phyloP scores from a whole-genome alignment of 2,888 invertebrate species.

The Metallyticus violacea region DNA sequence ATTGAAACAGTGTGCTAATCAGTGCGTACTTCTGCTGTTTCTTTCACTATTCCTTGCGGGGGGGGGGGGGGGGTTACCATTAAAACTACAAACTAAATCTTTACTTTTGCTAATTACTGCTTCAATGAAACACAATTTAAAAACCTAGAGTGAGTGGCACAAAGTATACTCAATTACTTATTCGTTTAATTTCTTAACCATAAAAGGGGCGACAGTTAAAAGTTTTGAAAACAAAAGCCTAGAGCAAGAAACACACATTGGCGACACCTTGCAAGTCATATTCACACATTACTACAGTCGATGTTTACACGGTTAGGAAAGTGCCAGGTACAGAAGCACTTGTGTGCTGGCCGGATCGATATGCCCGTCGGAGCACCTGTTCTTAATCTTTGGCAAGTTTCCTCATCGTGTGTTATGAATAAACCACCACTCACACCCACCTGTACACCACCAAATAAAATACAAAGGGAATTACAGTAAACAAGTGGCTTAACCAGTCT shows the following conservation, averaged over 20 bases:
- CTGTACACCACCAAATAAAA: not conserved
- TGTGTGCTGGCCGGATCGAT: not conserved
- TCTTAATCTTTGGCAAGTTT: not conserved
- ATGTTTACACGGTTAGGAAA: not conserved
- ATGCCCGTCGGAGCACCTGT: not conserved
- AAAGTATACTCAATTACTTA: no score
- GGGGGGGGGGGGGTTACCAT: no score
- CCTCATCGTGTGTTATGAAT: not conserved
- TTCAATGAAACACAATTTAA: no score
- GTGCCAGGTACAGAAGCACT: not conserved
- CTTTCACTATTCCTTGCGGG: not conserved
- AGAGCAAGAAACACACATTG: not conserved
- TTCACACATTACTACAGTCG: not conserved
- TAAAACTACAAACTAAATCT: no score
- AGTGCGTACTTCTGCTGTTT: not conserved
- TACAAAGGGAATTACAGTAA: not conserved
- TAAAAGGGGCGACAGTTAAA: not conserved
- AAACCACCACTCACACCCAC: not conserved
- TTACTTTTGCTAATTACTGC: no score
- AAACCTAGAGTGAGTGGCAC: no score
- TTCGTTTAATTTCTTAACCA: no score
- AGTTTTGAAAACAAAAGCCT: not conserved
- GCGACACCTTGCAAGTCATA: not conserved
- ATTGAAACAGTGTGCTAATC: not conserved
- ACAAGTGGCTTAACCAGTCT: no score